Evolutionary conservation across 2,888 invertebrate genomes (phyloP).

Genomic region (Euclidia mi): DNA sequence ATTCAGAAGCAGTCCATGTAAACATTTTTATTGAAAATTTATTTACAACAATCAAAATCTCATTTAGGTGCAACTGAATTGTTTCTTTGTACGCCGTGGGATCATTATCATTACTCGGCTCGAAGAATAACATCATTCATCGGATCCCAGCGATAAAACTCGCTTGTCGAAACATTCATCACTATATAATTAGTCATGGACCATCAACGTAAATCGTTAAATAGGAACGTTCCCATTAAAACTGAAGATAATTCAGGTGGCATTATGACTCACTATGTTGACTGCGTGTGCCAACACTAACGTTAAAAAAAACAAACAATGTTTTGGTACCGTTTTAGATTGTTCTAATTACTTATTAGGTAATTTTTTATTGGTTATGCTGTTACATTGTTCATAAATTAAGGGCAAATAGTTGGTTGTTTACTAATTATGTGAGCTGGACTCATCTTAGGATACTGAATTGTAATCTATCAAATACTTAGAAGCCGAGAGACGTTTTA

Average conservation of each 20-base stretch:
- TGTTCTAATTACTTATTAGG: background rate
- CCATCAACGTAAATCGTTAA: conserved; percentile 75
- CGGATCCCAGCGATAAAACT: conserved; percentile 39
- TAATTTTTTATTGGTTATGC: background rate
- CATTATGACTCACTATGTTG: conserved; percentile 65
- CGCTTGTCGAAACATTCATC: conserved; percentile 59
- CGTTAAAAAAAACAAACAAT: conserved; percentile 61
- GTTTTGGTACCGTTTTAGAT: conserved; percentile 1
- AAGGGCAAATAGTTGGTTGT: no score
- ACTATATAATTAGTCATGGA: conserved; percentile 72
- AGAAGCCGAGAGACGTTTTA: no score
- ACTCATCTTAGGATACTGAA: no score
- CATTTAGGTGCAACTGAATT: conserved; percentile 39
- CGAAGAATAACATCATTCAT: conserved; percentile 53
- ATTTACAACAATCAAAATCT: conserved; percentile 50
- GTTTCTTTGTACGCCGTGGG: conserved; percentile 37
- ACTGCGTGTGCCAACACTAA: conserved; percentile 70
- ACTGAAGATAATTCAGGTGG: conserved; percentile 78
- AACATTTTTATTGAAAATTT: conserved; percentile 31
- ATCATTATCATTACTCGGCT: conserved; percentile 53
- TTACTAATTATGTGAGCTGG: no score
- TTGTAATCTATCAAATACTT: no score
- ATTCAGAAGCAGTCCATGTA: no score
- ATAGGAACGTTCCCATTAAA: conserved; percentile 65
- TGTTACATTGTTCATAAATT: no score